A percentile compares a stretch with the other conserved stretches of the same genome.
Conservation (phyloP, 2,888 invertebrate species). For the Agriopis leucophaearia region DNA sequence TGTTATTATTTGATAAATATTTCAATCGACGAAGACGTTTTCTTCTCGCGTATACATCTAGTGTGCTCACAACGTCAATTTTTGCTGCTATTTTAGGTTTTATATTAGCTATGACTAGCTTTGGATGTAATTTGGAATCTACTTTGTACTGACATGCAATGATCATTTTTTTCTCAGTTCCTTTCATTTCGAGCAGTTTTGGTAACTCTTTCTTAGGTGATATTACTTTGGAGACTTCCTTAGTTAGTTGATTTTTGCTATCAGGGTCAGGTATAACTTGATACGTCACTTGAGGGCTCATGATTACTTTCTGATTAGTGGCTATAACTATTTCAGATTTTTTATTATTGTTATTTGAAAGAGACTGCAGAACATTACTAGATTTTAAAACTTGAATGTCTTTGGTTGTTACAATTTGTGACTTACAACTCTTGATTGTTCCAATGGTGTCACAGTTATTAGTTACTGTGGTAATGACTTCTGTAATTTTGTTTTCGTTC, state of each 20-base stretch:
- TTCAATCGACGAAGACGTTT: conserved; percentile 78
- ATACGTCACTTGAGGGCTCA: conserved; percentile 77
- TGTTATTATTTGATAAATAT: conserved; percentile 65
- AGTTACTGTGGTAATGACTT: conserved; percentile 19
- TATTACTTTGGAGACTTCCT: conserved; percentile 61
- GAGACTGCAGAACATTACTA: conserved; percentile 65
- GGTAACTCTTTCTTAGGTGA: conserved; percentile 60
- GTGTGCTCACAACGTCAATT: conserved; percentile 73
- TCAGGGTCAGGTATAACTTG: conserved; percentile 71
- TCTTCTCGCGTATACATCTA: conserved; percentile 85
- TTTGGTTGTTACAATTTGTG: conserved; percentile 56
- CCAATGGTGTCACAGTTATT: conserved; percentile 44
- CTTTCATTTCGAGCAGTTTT: conserved; percentile 64
- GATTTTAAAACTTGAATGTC: conserved; percentile 72
- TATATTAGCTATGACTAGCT: conserved; percentile 74
- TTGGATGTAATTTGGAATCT: conserved; percentile 73
- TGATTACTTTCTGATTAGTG: conserved; percentile 70
- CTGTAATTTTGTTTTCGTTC: conserved; percentile 65
- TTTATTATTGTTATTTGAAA: conserved; percentile 62
- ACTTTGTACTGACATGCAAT: conserved; percentile 77
- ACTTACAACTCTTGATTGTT: conserved; percentile 50
- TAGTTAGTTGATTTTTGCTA: conserved; percentile 57
- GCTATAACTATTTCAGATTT: conserved; percentile 64
- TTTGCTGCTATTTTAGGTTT: conserved; percentile 61
- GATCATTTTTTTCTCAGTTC: conserved; percentile 64